Evolutionary conservation across 2,888 invertebrate genomes (phyloP).

Genomic region (Tetragnatha montana): DNA sequence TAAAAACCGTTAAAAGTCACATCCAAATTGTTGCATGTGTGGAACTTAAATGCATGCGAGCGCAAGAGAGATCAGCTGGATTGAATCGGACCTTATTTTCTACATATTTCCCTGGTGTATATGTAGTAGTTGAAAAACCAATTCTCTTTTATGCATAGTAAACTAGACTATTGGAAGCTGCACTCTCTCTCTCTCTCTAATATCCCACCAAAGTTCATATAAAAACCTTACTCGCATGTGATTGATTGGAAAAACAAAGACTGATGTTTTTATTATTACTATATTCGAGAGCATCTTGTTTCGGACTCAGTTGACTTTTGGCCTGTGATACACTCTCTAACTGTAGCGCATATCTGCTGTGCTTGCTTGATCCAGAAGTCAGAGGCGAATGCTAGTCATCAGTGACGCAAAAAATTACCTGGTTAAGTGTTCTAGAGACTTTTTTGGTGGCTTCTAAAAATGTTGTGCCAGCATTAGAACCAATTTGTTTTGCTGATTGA

Average conservation of each 20-base stretch:
- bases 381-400: conserved; percentile 63
- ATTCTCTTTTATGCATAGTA: conserved; percentile 47
- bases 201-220: conserved; percentile 47
- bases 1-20: conserved; percentile 21
- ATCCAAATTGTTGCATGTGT: conserved; percentile 46
- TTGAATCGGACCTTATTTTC: conserved; percentile 41
- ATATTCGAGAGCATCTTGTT: conserved; percentile 6
- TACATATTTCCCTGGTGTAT: conserved; percentile 48
- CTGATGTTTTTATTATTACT: conserved; percentile 8
- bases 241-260: conserved; percentile 19
- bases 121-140: conserved; percentile 44
- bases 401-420: conserved; percentile 33
- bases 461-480: conserved; percentile 63
- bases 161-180: conserved; percentile 50
- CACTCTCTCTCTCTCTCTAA: conserved; percentile 26
- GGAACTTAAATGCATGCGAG: conserved; percentile 28
- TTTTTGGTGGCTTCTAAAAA: conserved; percentile 33
- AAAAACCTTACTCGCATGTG: conserved; percentile 19
- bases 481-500: conserved; percentile 61
- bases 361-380: conserved; percentile 59
- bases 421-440: conserved; percentile 43
- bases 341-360: conserved; percentile 41
- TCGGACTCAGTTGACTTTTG: conserved; percentile 55
- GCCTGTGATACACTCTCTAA: conserved; percentile 64
- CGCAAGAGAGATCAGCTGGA: not conserved